Evolutionary conservation across 2,113 vertebrate species (phyloP), one percentile per base, ranked within the genome.

Genomic region (cattle (Bos taurus)): DNA sequence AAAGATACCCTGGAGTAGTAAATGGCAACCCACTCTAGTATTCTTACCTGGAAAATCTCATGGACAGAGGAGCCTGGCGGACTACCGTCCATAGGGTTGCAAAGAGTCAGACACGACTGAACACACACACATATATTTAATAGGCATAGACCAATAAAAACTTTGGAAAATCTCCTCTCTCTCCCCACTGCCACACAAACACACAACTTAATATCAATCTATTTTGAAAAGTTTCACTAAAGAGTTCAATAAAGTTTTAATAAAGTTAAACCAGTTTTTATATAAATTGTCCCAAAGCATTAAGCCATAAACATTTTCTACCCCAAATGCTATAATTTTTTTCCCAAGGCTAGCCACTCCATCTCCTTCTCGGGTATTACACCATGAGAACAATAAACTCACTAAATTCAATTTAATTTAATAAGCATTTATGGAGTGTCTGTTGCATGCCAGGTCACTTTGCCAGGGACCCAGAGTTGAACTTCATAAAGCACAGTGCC

Each of bases 181-280:
- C 43, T 67, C 19, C 46, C 50, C 21, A 83, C 52, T 54, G 52
- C 52, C 40, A 88, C 40, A 82, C 23, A 62, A 56, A 77, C 7
- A 54, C 3, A 71, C 30, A 46, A 30, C 56, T 96, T 80, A 85
- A 71, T 86, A 91, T 57, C 21, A 97, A 88, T 78, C 71, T 26
- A 80, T 91, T 94, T 96, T 82, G 8, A 92, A 96, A 95, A 84
- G 21, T 95, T 97, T 96, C 36, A 89, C 64, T 56, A 26, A 8
- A 52, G 23, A 96, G 26, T 91, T 91, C 59, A 90, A 91, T 26
- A 97, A 90, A 91, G n/a, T 6, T 28, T 95, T 74, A 84, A 62
- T 57, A 95, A 93, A 95, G 13, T 83, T 80, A 86, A 91, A 95
- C 28, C 54, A 30, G 54, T 78, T 83, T 97, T 95, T 84, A 88